Percentiles rank a stretch among this genome's conserved stretches.
Conservation (phyloP, 2,113 vertebrate species). For the Recurvirostra avosetta region DNA sequence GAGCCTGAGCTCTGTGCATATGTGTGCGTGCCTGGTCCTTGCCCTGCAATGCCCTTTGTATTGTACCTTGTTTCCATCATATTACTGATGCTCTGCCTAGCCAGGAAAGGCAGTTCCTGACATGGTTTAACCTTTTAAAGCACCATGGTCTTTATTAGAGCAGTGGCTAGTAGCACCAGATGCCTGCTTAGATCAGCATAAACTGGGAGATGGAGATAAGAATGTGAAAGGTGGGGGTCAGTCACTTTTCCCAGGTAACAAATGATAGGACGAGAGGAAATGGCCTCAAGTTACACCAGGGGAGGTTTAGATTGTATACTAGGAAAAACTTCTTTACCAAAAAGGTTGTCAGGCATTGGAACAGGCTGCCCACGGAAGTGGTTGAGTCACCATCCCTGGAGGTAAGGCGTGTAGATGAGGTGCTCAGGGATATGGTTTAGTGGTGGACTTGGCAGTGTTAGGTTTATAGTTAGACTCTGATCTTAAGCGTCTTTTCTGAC, state of each 20-base stretch:
- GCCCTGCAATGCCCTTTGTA: not conserved
- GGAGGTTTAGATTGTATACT: not conserved
- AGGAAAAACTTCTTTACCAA: not conserved
- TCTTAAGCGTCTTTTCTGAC: not conserved
- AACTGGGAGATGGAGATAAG: not conserved
- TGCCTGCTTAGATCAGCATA: not conserved
- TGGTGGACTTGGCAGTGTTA: not conserved
- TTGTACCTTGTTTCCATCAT: not conserved
- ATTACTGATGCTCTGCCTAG: not conserved
- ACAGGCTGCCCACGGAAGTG: not conserved
- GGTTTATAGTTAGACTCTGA: not conserved
- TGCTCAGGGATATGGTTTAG: not conserved
- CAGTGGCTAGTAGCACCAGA: not conserved
- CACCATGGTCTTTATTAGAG: not conserved
- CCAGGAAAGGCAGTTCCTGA: not conserved
- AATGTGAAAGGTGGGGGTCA: not conserved
- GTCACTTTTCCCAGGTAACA: not conserved
- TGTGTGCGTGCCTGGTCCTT: not conserved
- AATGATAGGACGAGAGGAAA: not conserved
- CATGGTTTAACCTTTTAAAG: not conserved
- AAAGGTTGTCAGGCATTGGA: not conserved
- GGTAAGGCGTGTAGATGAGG: not conserved
- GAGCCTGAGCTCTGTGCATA: not conserved
- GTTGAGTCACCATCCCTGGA: not conserved
- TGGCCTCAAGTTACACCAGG: not conserved